These are phyloP conservation scores for Tanytarsus gracilentus DNA, from an alignment of 2,888 invertebrate species.

Conservation along the genomic window DNA sequence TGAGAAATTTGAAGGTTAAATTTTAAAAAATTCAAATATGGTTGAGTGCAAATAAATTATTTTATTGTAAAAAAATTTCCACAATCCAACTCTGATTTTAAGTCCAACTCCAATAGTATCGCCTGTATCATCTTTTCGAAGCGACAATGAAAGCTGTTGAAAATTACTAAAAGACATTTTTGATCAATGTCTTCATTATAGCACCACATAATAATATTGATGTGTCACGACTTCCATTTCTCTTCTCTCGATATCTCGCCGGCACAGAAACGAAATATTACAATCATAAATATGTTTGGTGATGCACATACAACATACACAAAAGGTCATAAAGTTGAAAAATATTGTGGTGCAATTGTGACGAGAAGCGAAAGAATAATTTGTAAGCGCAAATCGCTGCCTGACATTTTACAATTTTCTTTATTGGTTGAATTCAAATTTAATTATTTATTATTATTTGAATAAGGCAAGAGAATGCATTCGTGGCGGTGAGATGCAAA, in stretches of 20 bases:
- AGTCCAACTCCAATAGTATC: too few species aligned
- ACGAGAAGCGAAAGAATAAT: neutral
- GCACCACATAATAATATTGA: constrained; percentile 6
- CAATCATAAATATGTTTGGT: neutral
- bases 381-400: constrained; percentile 6
- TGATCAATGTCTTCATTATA: constrained; percentile 25
- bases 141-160: constrained; percentile 3
- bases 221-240: constrained; percentile 20
- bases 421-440: too few species aligned
- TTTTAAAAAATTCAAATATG: too few species aligned
- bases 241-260: neutral
- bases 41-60: too few species aligned
- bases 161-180: too few species aligned
- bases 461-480: too few species aligned
- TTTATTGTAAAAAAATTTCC: too few species aligned
- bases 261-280: neutral
- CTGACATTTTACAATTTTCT: too few species aligned
- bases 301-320: neutral
- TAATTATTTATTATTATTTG: too few species aligned
- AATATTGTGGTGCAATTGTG: neutral
- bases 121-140: neutral
- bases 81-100: too few species aligned
- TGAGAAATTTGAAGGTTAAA: too few species aligned
- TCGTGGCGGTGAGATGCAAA: too few species aligned
- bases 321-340: neutral